These are phyloP conservation scores for Anhinga anhinga DNA, from an alignment of 2,113 vertebrate genomes.

Conservation along the genomic window DNA sequence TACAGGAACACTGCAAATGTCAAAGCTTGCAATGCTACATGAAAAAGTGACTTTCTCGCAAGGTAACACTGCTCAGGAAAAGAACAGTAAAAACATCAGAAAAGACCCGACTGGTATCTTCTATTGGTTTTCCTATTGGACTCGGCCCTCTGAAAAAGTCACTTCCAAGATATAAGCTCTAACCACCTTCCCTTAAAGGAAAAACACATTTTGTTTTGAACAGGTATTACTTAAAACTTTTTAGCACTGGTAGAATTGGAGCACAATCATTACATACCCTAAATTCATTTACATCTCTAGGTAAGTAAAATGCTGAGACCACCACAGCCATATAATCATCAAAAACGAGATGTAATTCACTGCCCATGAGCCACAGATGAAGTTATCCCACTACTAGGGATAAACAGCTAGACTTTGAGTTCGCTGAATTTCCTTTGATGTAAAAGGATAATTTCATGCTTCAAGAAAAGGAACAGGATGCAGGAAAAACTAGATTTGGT, in stretches of 20 bases:
- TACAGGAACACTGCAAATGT: neutral
- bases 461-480: constrained; percentile 12
- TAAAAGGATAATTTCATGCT: constrained; percentile 9
- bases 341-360: constrained; percentile 16
- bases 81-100: neutral
- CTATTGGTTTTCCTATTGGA: neutral
- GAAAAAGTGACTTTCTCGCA: neutral
- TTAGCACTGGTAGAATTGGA: neutral
- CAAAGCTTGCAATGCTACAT: neutral
- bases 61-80: neutral
- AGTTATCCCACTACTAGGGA: neutral
- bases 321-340: neutral
- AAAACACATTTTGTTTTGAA: neutral
- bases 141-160: neutral
- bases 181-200: neutral
- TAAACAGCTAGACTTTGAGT: neutral
- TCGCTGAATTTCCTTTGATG: neutral
- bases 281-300: neutral
- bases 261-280: neutral
- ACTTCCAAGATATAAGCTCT: neutral
- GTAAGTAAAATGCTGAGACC: constrained; percentile 6
- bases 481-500: neutral
- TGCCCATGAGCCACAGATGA: neutral
- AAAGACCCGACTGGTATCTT: neutral
- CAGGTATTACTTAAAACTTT: neutral